Conservation (phyloP, 1,140 invertebrate species). For the Homarus americanus region DNA sequence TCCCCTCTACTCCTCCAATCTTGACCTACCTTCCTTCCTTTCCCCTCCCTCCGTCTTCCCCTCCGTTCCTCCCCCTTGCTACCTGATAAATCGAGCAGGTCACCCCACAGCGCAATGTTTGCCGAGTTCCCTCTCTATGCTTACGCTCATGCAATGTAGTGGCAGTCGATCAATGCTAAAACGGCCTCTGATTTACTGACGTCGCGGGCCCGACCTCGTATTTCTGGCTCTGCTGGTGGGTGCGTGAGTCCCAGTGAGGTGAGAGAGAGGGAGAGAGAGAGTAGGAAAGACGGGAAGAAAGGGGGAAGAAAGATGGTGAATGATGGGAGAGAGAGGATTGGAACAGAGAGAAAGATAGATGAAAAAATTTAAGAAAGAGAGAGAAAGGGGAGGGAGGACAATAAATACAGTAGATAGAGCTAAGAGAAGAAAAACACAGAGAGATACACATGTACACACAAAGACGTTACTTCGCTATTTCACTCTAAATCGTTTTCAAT, state of each 20-base stretch:
- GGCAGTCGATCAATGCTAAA: slow-evolving; percentile 55
- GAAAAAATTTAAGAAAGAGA: not conserved
- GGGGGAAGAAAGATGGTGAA: not conserved
- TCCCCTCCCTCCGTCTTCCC: not conserved
- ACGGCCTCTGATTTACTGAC: slow-evolving; percentile 45
- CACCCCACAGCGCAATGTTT: slow-evolving; percentile 27
- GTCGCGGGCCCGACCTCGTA: slow-evolving; percentile 35
- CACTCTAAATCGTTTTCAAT: no score
- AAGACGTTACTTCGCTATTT: no score
- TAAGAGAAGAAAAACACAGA: no score
- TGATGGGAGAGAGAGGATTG: not conserved
- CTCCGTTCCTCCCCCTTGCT: not conserved
- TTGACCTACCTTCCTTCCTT: not conserved
- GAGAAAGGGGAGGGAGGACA: not conserved
- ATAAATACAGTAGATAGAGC: no score
- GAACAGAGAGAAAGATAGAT: not conserved
- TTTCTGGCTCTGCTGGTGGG: slow-evolving; percentile 31
- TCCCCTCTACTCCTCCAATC: not conserved
- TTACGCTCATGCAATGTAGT: slow-evolving; percentile 57
- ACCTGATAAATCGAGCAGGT: not conserved
- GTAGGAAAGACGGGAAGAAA: not conserved
- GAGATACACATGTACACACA: no score
- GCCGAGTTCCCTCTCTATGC: slow-evolving; percentile 26
- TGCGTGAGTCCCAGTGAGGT: not conserved
- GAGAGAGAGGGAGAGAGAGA: not conserved